These are phyloP conservation scores for Coptotermes formosanus DNA, from an alignment of 1,140 invertebrate species.

Conservation along the genomic window DNA sequence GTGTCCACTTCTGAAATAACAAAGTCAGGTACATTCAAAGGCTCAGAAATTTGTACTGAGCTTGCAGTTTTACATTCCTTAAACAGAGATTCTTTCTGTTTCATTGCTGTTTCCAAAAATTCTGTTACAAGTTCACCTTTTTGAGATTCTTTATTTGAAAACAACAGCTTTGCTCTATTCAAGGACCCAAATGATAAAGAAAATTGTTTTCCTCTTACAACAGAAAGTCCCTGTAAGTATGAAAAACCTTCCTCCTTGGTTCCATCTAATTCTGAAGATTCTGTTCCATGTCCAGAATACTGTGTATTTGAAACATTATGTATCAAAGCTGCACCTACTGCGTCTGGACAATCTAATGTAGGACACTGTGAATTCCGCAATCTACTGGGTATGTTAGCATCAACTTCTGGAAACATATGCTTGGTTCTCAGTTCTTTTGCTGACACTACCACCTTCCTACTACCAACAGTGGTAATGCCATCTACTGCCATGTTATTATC, in stretches of 20 bases:
- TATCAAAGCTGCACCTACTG: not conserved
- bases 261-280: not conserved
- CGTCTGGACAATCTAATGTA: not conserved
- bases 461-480: not conserved
- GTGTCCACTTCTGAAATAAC: conserved; percentile 33
- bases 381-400: not conserved
- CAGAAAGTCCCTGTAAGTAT: conserved; percentile 35
- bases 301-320: not conserved
- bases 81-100: not conserved
- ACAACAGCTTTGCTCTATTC: conserved; percentile 38
- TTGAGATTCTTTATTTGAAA: not conserved
- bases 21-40: not conserved
- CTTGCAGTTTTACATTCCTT: conserved; percentile 21
- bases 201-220: conserved; percentile 46
- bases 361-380: not conserved
- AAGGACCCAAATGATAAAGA: conserved; percentile 44
- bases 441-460: not conserved
- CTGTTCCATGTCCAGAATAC: not conserved
- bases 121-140: conserved; percentile 23
- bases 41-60: not conserved
- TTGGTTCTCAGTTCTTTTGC: not conserved
- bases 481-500: not conserved
- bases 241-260: too few species aligned
- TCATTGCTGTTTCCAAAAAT: not conserved
- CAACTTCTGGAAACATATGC: not conserved